A percentile compares a stretch with the other conserved stretches of the same genome.
phyloP scores from a whole-genome alignment of 2,888 invertebrate species.

The Eugnorisma glareosa region DNA sequence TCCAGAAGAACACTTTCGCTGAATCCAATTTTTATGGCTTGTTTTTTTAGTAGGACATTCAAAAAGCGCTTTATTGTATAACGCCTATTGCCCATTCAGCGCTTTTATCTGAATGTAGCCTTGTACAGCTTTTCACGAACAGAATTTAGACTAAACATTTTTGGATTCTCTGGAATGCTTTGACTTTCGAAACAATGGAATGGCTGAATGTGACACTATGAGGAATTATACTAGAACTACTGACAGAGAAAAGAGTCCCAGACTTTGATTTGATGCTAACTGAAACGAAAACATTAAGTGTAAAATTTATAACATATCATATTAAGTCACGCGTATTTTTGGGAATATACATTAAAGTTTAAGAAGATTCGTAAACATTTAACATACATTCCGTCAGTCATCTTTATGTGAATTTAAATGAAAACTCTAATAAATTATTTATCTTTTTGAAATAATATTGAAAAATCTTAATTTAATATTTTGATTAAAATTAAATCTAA shows the following conservation, averaged over 20 bases:
- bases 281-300: background rate
- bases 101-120: background rate
- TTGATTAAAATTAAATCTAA: too few relatives aligned
- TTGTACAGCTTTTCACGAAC: background rate
- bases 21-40: background rate
- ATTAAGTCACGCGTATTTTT: background rate
- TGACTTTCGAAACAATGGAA: conserved; percentile 16
- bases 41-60: background rate
- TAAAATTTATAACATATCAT: too few relatives aligned
- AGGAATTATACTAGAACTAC: background rate
- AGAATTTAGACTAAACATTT: conserved; percentile 7
- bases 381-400: too few relatives aligned
- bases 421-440: too few relatives aligned
- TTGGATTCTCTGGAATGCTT: conserved; percentile 11
- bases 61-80: conserved; percentile 3
- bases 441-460: too few relatives aligned
- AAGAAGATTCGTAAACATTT: too few relatives aligned
- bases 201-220: background rate
- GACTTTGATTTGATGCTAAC: background rate
- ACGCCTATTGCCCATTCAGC: background rate
- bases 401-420: too few relatives aligned
- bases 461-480: too few relatives aligned
- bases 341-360: too few relatives aligned
- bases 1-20: background rate
- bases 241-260: background rate